phyloP scores from a whole-genome alignment of 2,888 invertebrate species.

The Drosophila kambysellisi region DNA sequence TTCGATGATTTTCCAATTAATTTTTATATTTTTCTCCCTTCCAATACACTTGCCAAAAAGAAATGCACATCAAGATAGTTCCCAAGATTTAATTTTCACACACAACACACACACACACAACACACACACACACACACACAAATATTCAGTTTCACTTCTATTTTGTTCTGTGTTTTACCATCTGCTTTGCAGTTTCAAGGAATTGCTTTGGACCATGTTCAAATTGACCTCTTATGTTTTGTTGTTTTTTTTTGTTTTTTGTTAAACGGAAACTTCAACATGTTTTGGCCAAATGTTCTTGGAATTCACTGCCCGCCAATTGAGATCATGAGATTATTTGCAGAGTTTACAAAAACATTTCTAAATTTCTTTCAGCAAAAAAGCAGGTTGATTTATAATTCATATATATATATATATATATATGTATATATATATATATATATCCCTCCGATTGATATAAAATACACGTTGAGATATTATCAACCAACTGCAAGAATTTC shows the following conservation, averaged over 20 bases:
- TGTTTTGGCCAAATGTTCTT: background rate
- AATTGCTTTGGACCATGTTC: slow-evolving; percentile 1
- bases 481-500: background rate
- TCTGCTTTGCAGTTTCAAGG: background rate
- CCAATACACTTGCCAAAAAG: slow-evolving; percentile 17
- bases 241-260: background rate
- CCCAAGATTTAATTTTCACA: slow-evolving; percentile 17
- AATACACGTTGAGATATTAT: background rate
- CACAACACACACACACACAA: background rate
- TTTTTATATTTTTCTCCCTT: slow-evolving; percentile 6
- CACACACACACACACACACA: background rate
- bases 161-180: background rate
- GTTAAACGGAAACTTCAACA: background rate
- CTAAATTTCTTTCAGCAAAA: background rate
- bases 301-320: slow-evolving; percentile 1
- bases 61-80: slow-evolving; percentile 41
- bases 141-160: background rate
- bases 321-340: background rate
- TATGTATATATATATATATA: too few species aligned
- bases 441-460: too few species aligned
- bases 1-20: slow-evolving; percentile 61
- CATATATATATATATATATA: too few species aligned
- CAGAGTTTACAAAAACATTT: background rate
- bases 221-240: background rate
- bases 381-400: too few species aligned